phyloP scores from a whole-genome alignment of 2,888 invertebrate genomes.

The Anaspis maculata region DNA sequence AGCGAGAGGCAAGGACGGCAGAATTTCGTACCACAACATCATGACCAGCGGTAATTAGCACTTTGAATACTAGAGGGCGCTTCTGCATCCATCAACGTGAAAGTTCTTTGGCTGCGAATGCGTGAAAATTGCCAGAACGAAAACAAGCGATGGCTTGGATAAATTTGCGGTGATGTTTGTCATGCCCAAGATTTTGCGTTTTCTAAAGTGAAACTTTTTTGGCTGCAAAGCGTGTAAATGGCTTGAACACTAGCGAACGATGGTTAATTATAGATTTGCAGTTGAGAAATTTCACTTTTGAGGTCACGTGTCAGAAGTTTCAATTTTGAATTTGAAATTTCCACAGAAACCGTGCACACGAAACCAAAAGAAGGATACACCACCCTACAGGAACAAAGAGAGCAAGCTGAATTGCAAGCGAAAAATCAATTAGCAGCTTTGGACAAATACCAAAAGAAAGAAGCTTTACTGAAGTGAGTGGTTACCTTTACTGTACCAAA shows the following conservation, averaged over 20 bases:
- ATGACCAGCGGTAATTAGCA: slow-evolving; percentile 64
- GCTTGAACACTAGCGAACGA: too few species aligned
- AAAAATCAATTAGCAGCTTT: slow-evolving; percentile 40
- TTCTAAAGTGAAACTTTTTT: too few species aligned
- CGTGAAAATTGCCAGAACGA: too few species aligned
- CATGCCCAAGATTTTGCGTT: too few species aligned
- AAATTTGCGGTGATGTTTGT: too few species aligned
- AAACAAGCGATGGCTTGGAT: too few species aligned
- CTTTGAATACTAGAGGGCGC: background rate
- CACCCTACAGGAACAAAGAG: slow-evolving; percentile 56
- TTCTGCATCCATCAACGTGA: too few species aligned
- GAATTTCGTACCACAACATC: slow-evolving; percentile 80
- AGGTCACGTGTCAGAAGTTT: too few species aligned
- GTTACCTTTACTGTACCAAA: background rate
- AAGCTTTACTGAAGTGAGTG: slow-evolving; percentile 22
- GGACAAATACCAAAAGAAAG: slow-evolving; percentile 28
- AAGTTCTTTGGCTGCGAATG: too few species aligned
- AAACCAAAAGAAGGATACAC: slow-evolving; percentile 64
- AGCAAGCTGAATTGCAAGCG: slow-evolving; percentile 44
- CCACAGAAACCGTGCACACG: slow-evolving; percentile 70
- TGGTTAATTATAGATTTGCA: too few species aligned
- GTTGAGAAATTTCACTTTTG: too few species aligned
- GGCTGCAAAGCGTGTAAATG: too few species aligned
- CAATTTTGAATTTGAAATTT: background rate
- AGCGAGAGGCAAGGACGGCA: slow-evolving; percentile 65